Evolutionary conservation across 2,888 invertebrate genomes (phyloP), one percentile per base, ranked within the genome.

Genomic region (Helleia helle): DNA sequence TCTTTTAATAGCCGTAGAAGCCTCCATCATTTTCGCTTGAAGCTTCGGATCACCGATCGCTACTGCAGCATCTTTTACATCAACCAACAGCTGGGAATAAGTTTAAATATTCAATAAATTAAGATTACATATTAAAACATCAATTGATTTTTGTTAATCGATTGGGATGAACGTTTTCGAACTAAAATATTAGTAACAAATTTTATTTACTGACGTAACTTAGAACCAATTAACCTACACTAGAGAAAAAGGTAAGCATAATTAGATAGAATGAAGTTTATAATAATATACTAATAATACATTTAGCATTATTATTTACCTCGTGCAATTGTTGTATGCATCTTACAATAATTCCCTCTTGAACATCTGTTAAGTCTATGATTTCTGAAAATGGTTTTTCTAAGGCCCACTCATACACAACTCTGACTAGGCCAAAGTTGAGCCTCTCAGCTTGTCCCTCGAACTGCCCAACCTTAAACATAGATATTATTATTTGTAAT

Each of bases 261-360:
- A n/a, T n/a, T n/a, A n/a, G n/a, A n/a, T n/a, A n/a, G n/a, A n/a
- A n/a, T n/a, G n/a, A n/a, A n/a, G n/a, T n/a, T n/a, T n/a, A n/a
- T n/a, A n/a, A n/a, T n/a, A n/a, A n/a, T n/a, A n/a, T n/a, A n/a
- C n/a, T n/a, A n/a, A n/a, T n/a, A n/a, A n/a, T n/a, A n/a, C n/a
- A n/a, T n/a, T n/a, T n/a, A n/a, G n/a, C n/a, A n/a, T n/a, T n/a
- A n/a, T n/a, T n/a, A n/a, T n/a, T n/a, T n/a, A 98, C 88, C 87
- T 99, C 99, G 65, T 97, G 95, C 25, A 99, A 74, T 61, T 99
- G 93, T 65, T 99, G 99, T 50, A 99, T 99, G 62, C 96, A 96
- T 37, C 98, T 87, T 0, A 99, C 99, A 55, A 99, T 98, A 47
- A 98, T 94, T 1, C 99, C 99, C 71, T 99, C 99, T 67, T 99